phyloP scores from a whole-genome alignment of 2,113 vertebrate species.

The Lepus americanus region DNA sequence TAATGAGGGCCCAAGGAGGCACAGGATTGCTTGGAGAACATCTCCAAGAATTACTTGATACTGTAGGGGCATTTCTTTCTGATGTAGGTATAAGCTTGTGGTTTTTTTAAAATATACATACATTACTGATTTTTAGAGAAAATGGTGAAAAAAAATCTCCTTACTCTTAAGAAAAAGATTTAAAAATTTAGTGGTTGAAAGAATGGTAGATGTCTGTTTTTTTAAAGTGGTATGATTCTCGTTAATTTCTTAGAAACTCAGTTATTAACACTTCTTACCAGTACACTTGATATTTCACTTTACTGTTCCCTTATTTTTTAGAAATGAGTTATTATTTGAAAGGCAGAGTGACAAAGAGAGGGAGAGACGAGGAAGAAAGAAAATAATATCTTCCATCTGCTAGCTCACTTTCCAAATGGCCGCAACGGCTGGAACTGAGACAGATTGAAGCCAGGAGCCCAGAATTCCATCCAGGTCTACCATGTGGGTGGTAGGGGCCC shows the following conservation, averaged over 20 bases:
- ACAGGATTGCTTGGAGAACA: neutral
- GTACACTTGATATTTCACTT: conserved; percentile 53
- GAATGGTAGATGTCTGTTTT: neutral
- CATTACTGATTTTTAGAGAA: neutral
- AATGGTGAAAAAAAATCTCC: neutral
- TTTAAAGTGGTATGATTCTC: neutral
- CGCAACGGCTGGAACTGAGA: too few relatives aligned
- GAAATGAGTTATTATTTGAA: too few relatives aligned
- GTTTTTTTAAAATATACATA: conserved; percentile 47
- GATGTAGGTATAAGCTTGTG: conserved; percentile 21
- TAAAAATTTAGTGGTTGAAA: conserved; percentile 43
- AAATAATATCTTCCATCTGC: too few relatives aligned
- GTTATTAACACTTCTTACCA: conserved; percentile 22
- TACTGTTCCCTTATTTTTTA: neutral
- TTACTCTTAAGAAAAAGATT: conserved; percentile 13
- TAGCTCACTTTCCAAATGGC: too few relatives aligned
- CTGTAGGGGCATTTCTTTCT: conserved; percentile 54
- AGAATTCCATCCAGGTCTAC: too few relatives aligned
- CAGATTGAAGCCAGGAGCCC: too few relatives aligned
- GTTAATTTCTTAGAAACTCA: conserved; percentile 15
- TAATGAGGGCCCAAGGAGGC: neutral
- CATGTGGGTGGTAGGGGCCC: too few relatives aligned
- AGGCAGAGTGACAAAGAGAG: too few relatives aligned
- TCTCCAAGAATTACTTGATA: conserved; percentile 1
- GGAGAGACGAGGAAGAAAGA: too few relatives aligned